Base-by-base conservation (phyloP, 2,113 vertebrate genomes). In the Macquaria ambigua region DNA sequence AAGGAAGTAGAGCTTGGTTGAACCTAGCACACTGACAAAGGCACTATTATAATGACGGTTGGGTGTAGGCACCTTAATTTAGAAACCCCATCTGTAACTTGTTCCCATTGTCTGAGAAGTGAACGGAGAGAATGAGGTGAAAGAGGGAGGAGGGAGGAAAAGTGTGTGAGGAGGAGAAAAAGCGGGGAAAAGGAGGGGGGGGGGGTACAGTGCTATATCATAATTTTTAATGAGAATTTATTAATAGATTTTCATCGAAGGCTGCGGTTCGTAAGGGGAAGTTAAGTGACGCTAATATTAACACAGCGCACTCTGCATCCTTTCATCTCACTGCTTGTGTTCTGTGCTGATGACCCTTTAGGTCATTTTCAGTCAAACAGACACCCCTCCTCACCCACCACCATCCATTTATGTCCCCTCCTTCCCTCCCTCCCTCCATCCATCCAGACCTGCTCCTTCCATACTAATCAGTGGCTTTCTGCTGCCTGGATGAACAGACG, bases 391-490 rank as follows among this genome's bases (percentile, higher is more conserved):
- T 37, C 21, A n/a, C 41, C 14, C 1, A 0, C 39, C 34, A n/a
- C 37, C 31, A 1, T 76, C 39, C 48, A 66, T 71, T 58, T 53
- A 62, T 58, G 28, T 59, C 50, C 39, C 20, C 21, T 3, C 7
- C 89, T 91, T 89, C 89, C 87, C 91, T 92, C 90, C 91, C 90
- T 25, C 89, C 87, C 91, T 52, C 50, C 50, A 92, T 90, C 74
- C 46, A 37, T 66, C 91, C 68, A 0, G 90, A 92, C 94, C 87
- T 90, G 74, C 90, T 96, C 95, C 95, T 37, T 94, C 94, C 96
- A 96, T 95, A 94, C 95, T 96, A 95, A 96, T 96, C 93, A 96
- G 92, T 92, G 91, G 53, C 94, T 95, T 96, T 95, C 53, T 96
- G 93, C 95, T 96, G 94, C 94, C 92, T 90, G 87, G 56, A 77